Conservation (phyloP, 2,113 vertebrate species). For the Caranx melampygus region DNA sequence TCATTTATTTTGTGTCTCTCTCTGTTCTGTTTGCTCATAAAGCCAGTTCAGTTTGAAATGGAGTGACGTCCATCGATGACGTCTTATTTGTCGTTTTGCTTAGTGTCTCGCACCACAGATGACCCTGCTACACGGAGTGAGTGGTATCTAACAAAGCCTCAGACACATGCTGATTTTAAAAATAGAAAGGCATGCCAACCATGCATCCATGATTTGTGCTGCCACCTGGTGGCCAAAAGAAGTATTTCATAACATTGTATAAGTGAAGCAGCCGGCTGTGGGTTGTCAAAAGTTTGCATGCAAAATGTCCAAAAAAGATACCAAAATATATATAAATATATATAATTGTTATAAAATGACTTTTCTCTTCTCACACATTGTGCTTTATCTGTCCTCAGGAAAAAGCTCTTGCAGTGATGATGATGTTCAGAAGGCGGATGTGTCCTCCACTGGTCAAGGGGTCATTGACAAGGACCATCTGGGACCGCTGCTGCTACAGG, state of each 20-base stretch:
- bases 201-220: slow-evolving; percentile 51
- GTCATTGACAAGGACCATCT: slow-evolving; percentile 99
- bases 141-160: slow-evolving; percentile 73
- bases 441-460: slow-evolving; percentile 97
- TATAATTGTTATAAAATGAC: not conserved
- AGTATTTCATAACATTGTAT: not conserved
- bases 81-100: slow-evolving; percentile 18
- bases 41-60: not conserved
- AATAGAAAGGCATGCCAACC: slow-evolving; percentile 77
- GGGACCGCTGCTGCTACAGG: slow-evolving; percentile 96
- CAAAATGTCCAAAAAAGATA: not conserved
- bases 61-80: slow-evolving; percentile 31
- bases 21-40: not conserved
- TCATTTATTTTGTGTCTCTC: not conserved
- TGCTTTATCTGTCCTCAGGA: slow-evolving; percentile 82
- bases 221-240: slow-evolving; percentile 77
- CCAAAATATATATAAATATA: too few relatives aligned
- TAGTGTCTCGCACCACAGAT: slow-evolving; percentile 32
- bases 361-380: not conserved
- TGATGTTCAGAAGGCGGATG: slow-evolving; percentile 98
- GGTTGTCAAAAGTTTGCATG: not conserved
- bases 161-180: slow-evolving; percentile 75
- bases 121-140: slow-evolving; percentile 61
- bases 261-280: not conserved
- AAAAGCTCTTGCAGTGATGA: slow-evolving; percentile 93